Evolutionary conservation across 2,113 vertebrate species (phyloP).

Genomic region (Protobothrops flavoviridis): DNA sequence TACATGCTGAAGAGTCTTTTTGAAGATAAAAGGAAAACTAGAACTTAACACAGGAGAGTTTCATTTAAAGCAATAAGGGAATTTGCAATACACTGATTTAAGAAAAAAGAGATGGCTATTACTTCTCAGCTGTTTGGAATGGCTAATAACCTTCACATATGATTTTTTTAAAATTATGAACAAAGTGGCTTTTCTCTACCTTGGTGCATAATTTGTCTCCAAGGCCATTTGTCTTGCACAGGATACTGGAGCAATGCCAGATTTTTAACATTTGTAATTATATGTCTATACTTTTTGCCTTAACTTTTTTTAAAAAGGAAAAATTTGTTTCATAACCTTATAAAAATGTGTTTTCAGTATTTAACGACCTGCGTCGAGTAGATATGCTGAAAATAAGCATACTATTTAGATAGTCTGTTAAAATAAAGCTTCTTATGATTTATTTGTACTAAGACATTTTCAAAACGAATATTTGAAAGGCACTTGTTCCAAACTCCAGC

Average conservation of each 20-base stretch:
- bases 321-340: background rate
- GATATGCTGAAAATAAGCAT: background rate
- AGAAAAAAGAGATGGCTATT: slow-evolving; percentile 26
- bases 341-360: slow-evolving; percentile 2
- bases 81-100: slow-evolving; percentile 47
- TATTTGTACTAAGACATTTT: background rate
- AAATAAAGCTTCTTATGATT: background rate
- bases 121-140: slow-evolving; percentile 51
- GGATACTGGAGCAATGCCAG: slow-evolving; percentile 27
- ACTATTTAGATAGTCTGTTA: background rate
- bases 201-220: slow-evolving; percentile 26
- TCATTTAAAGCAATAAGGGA: slow-evolving; percentile 16
- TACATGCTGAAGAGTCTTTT: slow-evolving; percentile 94
- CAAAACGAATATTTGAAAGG: background rate
- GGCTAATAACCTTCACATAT: slow-evolving; percentile 26
- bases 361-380: background rate
- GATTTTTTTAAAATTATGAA: slow-evolving; percentile 39
- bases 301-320: slow-evolving; percentile 32
- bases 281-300: slow-evolving; percentile 13
- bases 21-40: slow-evolving; percentile 89
- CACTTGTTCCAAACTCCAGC: background rate
- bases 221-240: slow-evolving; percentile 6
- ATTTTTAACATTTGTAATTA: slow-evolving; percentile 23
- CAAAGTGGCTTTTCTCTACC: slow-evolving; percentile 35
- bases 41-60: slow-evolving; percentile 76